Base-by-base conservation (phyloP, 2,888 invertebrate genomes). In the Tortrix viridana region DNA sequence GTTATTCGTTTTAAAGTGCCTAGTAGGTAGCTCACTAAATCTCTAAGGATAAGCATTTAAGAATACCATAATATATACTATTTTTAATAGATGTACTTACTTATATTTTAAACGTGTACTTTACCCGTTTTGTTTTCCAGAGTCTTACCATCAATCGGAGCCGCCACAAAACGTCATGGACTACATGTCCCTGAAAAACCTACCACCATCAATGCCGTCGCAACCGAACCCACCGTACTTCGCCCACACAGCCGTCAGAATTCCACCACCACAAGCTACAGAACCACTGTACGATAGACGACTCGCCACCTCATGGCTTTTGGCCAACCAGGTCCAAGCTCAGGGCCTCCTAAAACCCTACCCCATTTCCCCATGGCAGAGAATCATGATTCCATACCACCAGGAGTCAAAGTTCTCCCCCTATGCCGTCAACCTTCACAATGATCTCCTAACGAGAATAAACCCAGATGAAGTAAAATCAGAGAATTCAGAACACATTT, bases 341-440 rank as follows among this genome's bases (percentile, higher is more conserved):
- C 93, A 86, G 72, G 88, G 89, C 0, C 79, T 92, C 4, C 77
- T 92, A 5, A 92, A 92, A 74, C 92, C 92, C 0, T 92, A 92
- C 72, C 93, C 92, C 0, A 89, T 92, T 47, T 89, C 90, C 0
- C 92, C 93, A 1, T 94, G 94, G 94, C 93, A 94, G 58, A 89
- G 93, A 73, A 89, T 94, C 64, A 93, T 94, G 85, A 87, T 94
- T 74, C 94, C 94, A 0, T 94, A 93, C 73, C 86, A 89, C 58
- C 76, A 82, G 20, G 86, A 88, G 65, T 70, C 84, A 7, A 82
- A 83, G 69, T 91, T 90, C 62, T 80, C 84, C 0, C 90, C 92
- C 0, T 91, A 92, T 71, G 84, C 86, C 1, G 68, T 89, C 1
- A 86, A 76, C 59, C 73, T 90, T 7, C 88, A 88, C 63, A 87